Conservation (phyloP, 2,888 invertebrate species). For the Acronicta alni region DNA sequence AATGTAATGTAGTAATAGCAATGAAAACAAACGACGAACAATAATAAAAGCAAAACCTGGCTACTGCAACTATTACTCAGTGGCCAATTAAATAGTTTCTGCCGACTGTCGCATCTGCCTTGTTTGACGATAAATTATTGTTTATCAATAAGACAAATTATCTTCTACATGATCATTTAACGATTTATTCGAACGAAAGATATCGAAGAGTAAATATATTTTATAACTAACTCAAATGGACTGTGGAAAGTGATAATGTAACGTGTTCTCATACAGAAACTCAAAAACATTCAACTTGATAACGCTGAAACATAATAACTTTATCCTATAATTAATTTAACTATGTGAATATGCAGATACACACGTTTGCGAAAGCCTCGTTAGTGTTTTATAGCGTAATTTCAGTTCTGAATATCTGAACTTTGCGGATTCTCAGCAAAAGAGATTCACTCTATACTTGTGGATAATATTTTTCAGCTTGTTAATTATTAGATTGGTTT, state of each 20-base stretch:
- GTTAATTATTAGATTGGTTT: background rate
- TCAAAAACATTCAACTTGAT: conserved; percentile 4
- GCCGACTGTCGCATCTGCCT: background rate
- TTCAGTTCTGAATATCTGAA: conserved; percentile 6
- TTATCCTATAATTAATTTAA: conserved; percentile 16
- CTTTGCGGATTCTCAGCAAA: background rate
- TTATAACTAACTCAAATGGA: conserved; percentile 4
- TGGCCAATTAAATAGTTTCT: no score
- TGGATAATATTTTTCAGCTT: background rate
- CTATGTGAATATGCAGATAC: conserved; percentile 17
- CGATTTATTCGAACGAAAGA: background rate
- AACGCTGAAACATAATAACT: conserved; percentile 9
- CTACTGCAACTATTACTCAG: no score
- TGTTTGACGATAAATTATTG: background rate
- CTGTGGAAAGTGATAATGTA: conserved; percentile 2
- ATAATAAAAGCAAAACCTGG: no score
- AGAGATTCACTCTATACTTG: background rate
- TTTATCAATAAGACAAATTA: background rate
- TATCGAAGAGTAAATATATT: background rate
- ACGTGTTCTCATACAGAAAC: background rate
- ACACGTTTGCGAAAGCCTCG: conserved; percentile 1
- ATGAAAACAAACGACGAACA: no score
- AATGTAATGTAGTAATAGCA: no score
- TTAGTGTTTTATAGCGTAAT: conserved; percentile 4
- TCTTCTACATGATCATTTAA: background rate